These are phyloP conservation scores for Odocoileus hemionus DNA, from an alignment of 2,113 vertebrate species.

Conservation along the genomic window DNA sequence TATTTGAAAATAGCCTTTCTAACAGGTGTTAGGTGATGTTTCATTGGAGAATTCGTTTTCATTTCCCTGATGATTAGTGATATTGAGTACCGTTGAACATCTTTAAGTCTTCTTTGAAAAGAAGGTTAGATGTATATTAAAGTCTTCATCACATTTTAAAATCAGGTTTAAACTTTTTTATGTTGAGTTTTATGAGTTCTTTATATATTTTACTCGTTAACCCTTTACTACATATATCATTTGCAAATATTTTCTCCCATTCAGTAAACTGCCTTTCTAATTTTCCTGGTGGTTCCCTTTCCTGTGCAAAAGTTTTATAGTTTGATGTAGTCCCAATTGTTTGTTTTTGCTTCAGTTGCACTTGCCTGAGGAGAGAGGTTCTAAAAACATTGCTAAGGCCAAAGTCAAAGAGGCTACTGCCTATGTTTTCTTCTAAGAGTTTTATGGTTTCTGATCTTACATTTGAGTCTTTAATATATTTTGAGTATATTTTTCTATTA, in stretches of 20 bases:
- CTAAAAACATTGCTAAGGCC: neutral
- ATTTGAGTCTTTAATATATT: neutral
- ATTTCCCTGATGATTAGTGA: neutral
- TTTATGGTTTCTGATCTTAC: neutral
- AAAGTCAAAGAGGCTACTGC: neutral
- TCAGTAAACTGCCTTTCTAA: neutral
- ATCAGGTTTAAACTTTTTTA: neutral
- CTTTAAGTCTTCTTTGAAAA: neutral
- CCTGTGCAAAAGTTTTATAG: neutral
- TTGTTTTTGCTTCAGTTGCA: neutral
- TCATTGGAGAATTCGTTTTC: neutral
- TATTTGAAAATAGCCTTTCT: neutral
- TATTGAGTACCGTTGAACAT: neutral
- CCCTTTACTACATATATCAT: neutral
- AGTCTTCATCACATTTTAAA: neutral
- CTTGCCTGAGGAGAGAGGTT: neutral
- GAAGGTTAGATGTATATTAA: neutral
- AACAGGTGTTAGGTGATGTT: neutral
- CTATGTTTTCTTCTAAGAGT: neutral
- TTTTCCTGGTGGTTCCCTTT: neutral
- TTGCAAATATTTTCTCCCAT: neutral
- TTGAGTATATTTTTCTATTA: neutral
- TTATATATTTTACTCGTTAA: neutral
- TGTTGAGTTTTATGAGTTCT: neutral
- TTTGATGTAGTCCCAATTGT: neutral